Conservation (phyloP, 2,888 invertebrate species). For the Pandemis cinnamomeana region DNA sequence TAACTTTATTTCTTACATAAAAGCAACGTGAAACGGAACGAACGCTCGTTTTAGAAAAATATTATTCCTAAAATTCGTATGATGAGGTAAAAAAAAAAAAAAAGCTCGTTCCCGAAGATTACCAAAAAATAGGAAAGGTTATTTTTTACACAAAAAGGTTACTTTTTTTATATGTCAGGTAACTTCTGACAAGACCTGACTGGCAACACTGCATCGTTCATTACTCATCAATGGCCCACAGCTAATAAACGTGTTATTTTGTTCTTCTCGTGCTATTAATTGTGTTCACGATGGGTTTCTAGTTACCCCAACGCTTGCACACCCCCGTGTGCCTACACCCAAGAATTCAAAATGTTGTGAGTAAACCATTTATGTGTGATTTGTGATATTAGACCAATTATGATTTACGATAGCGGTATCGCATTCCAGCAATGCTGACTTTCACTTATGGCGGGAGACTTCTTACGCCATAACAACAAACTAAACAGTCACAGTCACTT, state of each 20-base stretch:
- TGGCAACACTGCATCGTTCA: too few relatives aligned
- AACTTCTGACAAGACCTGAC: too few relatives aligned
- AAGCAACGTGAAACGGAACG: too few relatives aligned
- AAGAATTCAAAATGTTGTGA: constrained; percentile 87
- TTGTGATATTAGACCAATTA: not conserved
- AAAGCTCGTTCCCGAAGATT: too few relatives aligned
- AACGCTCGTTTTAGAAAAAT: too few relatives aligned
- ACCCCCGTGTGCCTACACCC: constrained; percentile 89
- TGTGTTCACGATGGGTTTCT: constrained; percentile 90
- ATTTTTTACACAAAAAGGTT: too few relatives aligned
- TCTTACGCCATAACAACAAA: constrained; percentile 28
- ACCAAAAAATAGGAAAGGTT: too few relatives aligned
- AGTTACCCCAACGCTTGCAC: constrained; percentile 87
- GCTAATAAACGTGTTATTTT: constrained; percentile 73
- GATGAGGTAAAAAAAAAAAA: too few relatives aligned
- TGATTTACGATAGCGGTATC: constrained; percentile 19
- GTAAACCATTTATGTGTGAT: constrained; percentile 63
- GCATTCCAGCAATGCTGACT: constrained; percentile 43
- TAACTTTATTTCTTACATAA: too few relatives aligned
- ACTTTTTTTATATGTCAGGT: too few relatives aligned
- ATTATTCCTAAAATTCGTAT: too few relatives aligned
- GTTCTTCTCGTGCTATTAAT: constrained; percentile 78
- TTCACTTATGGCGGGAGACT: constrained; percentile 43
- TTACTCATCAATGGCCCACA: constrained; percentile 79
- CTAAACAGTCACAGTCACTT: not conserved